Percentiles rank a stretch among this genome's conserved stretches.
Conservation (phyloP, 2,797 vertebrate genomes). For the Cynopterus sphinx region DNA sequence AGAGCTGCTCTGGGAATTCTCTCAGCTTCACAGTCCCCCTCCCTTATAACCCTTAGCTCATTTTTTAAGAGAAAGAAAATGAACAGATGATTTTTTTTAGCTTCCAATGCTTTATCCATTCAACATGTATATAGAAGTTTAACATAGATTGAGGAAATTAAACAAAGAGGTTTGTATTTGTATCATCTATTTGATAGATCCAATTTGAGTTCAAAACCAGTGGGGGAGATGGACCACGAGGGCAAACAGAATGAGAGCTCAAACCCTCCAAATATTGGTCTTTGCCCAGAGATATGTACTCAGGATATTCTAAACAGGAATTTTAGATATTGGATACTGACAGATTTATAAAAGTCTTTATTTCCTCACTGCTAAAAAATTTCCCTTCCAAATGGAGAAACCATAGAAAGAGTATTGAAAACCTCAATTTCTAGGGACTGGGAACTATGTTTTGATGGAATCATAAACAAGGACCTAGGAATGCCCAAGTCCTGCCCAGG, state of each 20-base stretch:
- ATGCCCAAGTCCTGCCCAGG: not conserved
- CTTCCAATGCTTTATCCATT: conserved; percentile 1
- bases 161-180: not conserved
- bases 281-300: not conserved
- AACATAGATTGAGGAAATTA: not conserved
- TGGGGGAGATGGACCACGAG: not conserved
- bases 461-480: not conserved
- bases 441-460: not conserved
- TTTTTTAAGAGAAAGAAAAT: conserved; percentile 6
- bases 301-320: not conserved
- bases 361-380: not conserved
- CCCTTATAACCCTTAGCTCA: not conserved
- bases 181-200: not conserved
- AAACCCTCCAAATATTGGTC: not conserved
- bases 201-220: conserved; percentile 1
- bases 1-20: not conserved
- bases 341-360: conserved; percentile 10
- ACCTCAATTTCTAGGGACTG: not conserved
- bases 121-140: not conserved
- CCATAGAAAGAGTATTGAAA: not conserved
- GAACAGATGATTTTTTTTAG: not conserved
- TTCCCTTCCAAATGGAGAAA: conserved; percentile 6
- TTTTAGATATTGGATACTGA: not conserved
- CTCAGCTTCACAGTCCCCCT: not conserved
- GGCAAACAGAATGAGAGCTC: not conserved